Base-by-base conservation (phyloP, 2,113 vertebrate species). In the Hoplias malabaricus region DNA sequence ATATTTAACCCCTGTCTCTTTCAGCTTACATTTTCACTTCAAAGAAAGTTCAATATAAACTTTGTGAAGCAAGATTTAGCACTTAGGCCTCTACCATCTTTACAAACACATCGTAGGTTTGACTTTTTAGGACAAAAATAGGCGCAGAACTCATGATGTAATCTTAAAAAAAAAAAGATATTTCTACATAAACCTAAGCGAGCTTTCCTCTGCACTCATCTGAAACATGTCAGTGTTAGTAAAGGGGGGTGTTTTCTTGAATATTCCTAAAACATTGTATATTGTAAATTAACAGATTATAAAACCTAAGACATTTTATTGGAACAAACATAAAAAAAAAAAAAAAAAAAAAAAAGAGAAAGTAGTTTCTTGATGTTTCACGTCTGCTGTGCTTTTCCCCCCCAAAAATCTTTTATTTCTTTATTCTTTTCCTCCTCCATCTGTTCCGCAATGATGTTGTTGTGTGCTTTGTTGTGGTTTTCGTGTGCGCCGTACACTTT, bases 231-330 rank as follows among this genome's bases (percentile, higher is more conserved):
- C 94, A 95, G 93, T 96, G 95, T 95, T 96, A 96, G 86, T 88
- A 90, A 86, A 93, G 94, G 95, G 93, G 94, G 95, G 94, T 96
- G 94, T 94, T 95, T 94, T 95, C 94, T n/a, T 95, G 94, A 96
- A 95, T 93, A 93, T 95, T 95, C 94, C 93, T 96, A 93, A n/a
- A 92, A 93, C 93, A 94, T 94, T 96, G 95, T 98, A 96, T 94
- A 97, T 92, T 98, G 96, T 98, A 98, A 92, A 98, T 96, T 93
- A 95, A 95, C 88, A 97, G 91, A 96, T 94, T 98, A 94, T 96
- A 98, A 96, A 95, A 96, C 95, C 89, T 92, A 89, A 92, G 86
- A 92, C 91, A 89, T 92, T 93, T 92, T 92, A 93, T 92, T 90
- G 89, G 87, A 90, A 89, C 84, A 84, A 87, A 69, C 61, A 65